Percentiles rank a stretch among this genome's conserved stretches.
Conservation (phyloP, 1,140 invertebrate species). For the Caerostris darwini region DNA sequence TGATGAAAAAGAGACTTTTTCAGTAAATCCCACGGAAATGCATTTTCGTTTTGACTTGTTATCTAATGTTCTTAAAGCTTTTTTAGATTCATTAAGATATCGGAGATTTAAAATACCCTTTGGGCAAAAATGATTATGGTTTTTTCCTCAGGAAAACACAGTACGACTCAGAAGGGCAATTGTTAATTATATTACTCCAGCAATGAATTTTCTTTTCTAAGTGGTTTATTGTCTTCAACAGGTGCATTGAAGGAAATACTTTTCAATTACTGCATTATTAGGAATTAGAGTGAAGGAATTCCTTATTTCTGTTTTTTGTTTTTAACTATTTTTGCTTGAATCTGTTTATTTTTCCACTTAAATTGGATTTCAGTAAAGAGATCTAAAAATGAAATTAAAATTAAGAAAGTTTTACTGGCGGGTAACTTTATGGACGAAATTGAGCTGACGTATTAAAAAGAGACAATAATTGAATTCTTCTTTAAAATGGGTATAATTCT, state of each 20-base stretch:
- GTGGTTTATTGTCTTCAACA: neutral
- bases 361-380: neutral
- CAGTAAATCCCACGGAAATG: neutral
- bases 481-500: no score
- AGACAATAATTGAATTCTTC: no score
- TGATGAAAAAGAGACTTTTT: neutral
- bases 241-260: neutral
- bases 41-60: slow-evolving; percentile 30
- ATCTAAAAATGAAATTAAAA: neutral
- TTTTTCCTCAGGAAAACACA: neutral
- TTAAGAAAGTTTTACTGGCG: neutral
- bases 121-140: neutral
- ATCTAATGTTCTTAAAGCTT: slow-evolving; percentile 30
- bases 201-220: neutral
- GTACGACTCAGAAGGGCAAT: neutral
- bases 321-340: neutral
- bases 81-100: slow-evolving; percentile 21
- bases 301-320: neutral
- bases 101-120: neutral
- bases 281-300: neutral
- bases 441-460: no score
- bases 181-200: neutral
- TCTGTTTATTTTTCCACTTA: neutral
- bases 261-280: neutral
- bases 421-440: no score